Conservation (phyloP, 2,888 invertebrate genomes). For the Nymphalis polychloros region DNA sequence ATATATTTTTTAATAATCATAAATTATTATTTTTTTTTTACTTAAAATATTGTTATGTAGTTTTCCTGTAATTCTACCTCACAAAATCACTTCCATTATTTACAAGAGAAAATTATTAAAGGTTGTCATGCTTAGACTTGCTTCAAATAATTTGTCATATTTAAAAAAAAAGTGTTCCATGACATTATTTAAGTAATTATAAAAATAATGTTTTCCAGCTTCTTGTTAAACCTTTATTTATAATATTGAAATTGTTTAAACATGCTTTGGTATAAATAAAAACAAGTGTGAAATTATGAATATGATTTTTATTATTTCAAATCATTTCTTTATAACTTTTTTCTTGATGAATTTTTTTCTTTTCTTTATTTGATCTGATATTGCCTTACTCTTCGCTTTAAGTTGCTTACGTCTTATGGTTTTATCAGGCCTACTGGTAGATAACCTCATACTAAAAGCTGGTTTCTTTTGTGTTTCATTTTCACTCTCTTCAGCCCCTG, state of each 20-base stretch:
- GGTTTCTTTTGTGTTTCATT: slow-evolving; percentile 48
- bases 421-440: slow-evolving; percentile 68
- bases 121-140: neutral
- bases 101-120: neutral
- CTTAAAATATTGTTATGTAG: neutral
- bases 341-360: slow-evolving; percentile 70
- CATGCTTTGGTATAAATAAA: slow-evolving; percentile 32
- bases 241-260: slow-evolving; percentile 13
- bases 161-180: neutral
- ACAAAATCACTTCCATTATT: slow-evolving; percentile 26
- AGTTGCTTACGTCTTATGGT: slow-evolving; percentile 75
- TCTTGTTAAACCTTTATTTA: slow-evolving; percentile 13
- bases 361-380: slow-evolving; percentile 75
- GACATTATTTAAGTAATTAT: neutral
- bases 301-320: slow-evolving; percentile 34
- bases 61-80: slow-evolving; percentile 29
- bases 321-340: slow-evolving; percentile 56
- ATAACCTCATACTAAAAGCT: slow-evolving; percentile 53
- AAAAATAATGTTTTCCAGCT: slow-evolving; percentile 7
- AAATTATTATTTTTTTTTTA: neutral
- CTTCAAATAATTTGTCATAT: neutral
- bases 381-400: slow-evolving; percentile 72
- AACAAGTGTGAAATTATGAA: slow-evolving; percentile 26
- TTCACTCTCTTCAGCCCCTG: slow-evolving; percentile 46
- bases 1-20: no score